Evolutionary conservation across 2,888 invertebrate genomes (phyloP), one percentile per base, ranked within the genome.

Genomic region (Philereme transversata): DNA sequence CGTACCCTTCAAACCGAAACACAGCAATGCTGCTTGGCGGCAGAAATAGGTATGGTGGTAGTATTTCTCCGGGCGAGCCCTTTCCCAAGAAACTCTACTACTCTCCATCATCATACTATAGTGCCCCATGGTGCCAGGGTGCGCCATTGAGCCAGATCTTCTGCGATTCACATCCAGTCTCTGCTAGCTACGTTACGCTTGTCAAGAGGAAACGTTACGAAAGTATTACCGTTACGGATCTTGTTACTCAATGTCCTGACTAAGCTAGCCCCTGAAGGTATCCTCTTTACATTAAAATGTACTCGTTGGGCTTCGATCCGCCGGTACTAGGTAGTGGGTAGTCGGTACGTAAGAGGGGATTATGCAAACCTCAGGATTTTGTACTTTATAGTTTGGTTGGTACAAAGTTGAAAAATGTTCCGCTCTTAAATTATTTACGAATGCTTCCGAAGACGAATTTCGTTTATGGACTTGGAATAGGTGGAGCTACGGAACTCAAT

Each of bases 251-350:
- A n/a, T 34, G 35, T 6, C 9, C 11, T 1, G 50, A 41, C 40
- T 40, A 10, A 34, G n/a, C 53, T 62, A 46, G 46, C 50, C 47
- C 53, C 51, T 51, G 44, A 48, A 45, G 61, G 49, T 46, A 57
- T 51, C 50, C 43, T 60, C 46, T 35, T 36, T 55, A 48, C 62
- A 62, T 62, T 62, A 62, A 58, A 62, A 62, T 62, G 62, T 51
- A 58, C 8, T 50, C 43, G 46, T 41, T 46, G 34, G 36, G n/a
- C 38, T 45, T 36, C 47, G 47, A 58, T 44, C 57, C 36, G 46
- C 57, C 36, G 46, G 43, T 22, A 40, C 8, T 34, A 11, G 48
- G 9, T 35, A 5, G 9, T 22, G 22, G 22, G 22, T 22, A 22
- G 22, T 3, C 3, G 22, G 22, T 54, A 38, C 38, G 43, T 43